Conservation (phyloP, 2,113 vertebrate genomes). For the Poeciliopsis occidentalis region DNA sequence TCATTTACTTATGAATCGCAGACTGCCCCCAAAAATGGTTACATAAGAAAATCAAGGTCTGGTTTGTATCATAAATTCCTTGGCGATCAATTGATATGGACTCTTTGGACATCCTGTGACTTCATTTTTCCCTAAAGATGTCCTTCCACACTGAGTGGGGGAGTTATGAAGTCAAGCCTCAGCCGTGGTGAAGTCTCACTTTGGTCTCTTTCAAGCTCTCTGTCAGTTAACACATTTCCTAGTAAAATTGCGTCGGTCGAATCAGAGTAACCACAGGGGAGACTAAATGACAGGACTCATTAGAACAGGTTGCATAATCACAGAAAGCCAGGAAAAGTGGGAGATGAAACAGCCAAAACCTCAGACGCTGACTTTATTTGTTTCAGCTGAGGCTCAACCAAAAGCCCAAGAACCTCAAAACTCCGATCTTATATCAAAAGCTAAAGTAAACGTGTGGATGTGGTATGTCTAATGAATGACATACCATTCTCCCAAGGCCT, state of each 20-base stretch:
- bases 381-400: conserved; percentile 11
- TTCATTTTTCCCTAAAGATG: conserved; percentile 35
- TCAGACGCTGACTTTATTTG: conserved; percentile 6
- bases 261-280: conserved; percentile 36
- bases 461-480: conserved; percentile 34
- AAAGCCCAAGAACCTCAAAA: background rate
- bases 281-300: conserved; percentile 54
- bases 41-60: conserved; percentile 62
- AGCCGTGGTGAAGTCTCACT: conserved; percentile 34
- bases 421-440: background rate
- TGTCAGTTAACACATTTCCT: conserved; percentile 39
- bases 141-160: conserved; percentile 27
- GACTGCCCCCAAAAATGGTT: conserved; percentile 32
- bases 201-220: conserved; percentile 25
- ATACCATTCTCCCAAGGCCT: conserved; percentile 97
- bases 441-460: background rate
- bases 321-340: conserved; percentile 1
- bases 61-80: conserved; percentile 21
- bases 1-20: conserved; percentile 36
- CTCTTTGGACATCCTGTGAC: conserved; percentile 26
- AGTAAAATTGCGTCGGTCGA: conserved; percentile 38
- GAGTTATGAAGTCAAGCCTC: conserved; percentile 1
- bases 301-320: conserved; percentile 22
- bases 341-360: background rate
- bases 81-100: conserved; percentile 34